A percentile compares a stretch with the other conserved stretches of the same genome.
phyloP scores from a whole-genome alignment of 2,888 invertebrate genomes.

The Notodonta dromedarius region DNA sequence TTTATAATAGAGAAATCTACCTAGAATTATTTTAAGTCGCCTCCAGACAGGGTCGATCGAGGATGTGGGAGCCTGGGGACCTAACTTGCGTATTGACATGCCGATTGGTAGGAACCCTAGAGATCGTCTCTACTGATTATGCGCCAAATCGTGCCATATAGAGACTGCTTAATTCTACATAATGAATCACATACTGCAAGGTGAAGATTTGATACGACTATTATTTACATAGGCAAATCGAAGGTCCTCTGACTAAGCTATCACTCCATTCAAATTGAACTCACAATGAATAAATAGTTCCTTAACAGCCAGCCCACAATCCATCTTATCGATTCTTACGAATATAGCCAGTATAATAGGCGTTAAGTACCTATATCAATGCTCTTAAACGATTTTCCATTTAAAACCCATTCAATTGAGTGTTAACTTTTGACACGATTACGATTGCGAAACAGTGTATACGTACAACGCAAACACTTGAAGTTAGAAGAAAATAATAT shows the following conservation, averaged over 20 bases:
- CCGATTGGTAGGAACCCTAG: too few species aligned
- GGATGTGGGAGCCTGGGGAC: too few species aligned
- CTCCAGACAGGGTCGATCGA: too few species aligned
- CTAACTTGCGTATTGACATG: too few species aligned
- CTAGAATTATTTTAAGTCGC: too few species aligned
- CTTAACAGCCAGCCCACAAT: not conserved
- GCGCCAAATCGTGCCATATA: too few species aligned
- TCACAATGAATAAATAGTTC: not conserved
- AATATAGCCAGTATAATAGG: slow-evolving; percentile 3
- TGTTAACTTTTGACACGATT: slow-evolving; percentile 39
- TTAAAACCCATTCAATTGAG: slow-evolving; percentile 43
- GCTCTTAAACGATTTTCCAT: slow-evolving; percentile 39
- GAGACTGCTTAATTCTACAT: not conserved
- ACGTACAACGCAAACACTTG: slow-evolving; percentile 13
- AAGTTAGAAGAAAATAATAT: not conserved
- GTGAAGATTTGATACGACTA: not conserved
- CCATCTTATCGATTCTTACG: slow-evolving; percentile 3
- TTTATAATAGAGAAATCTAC: too few species aligned
- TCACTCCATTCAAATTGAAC: not conserved
- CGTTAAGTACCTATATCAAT: slow-evolving; percentile 10
- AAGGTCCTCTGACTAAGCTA: not conserved
- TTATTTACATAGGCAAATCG: not conserved
- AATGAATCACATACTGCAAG: not conserved
- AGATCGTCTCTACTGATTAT: too few species aligned
- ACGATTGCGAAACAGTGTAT: slow-evolving; percentile 25